phyloP scores from a whole-genome alignment of 2,797 vertebrate species.

The Fistularia commersonii region DNA sequence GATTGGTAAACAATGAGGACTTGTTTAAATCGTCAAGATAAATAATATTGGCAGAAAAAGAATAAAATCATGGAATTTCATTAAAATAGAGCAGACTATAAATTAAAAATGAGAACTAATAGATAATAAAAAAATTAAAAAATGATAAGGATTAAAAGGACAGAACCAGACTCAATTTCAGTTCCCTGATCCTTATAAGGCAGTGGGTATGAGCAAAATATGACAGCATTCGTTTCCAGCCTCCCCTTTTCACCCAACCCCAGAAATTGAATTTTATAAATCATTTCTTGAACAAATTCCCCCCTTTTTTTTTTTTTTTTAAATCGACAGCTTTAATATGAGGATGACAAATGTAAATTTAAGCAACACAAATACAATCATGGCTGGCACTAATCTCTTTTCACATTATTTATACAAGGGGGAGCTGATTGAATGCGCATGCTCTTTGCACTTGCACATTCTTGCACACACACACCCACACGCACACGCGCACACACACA shows the following conservation, averaged over 20 bases:
- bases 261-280: constrained; percentile 32
- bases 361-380: constrained; percentile 44
- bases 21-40: too few species aligned
- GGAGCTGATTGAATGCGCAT: constrained; percentile 30
- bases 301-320: background rate
- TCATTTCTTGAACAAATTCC: constrained; percentile 24
- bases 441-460: background rate
- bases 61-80: too few species aligned
- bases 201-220: too few species aligned
- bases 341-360: constrained; percentile 41
- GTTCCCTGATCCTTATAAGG: too few species aligned
- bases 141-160: too few species aligned
- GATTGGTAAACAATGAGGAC: too few species aligned
- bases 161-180: too few species aligned
- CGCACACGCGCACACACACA: constrained; percentile 21
- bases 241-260: constrained; percentile 10
- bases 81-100: too few species aligned
- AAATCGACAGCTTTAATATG: constrained; percentile 24
- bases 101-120: too few species aligned
- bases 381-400: constrained; percentile 38
- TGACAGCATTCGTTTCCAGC: too few species aligned
- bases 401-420: constrained; percentile 30
- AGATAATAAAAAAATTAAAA: too few species aligned
- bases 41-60: too few species aligned
- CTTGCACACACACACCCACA: background rate